Evolutionary conservation across 2,113 vertebrate genomes (phyloP), one percentile per base, ranked within the genome.

Genomic region (Pseudolaguvia tuberculata): DNA sequence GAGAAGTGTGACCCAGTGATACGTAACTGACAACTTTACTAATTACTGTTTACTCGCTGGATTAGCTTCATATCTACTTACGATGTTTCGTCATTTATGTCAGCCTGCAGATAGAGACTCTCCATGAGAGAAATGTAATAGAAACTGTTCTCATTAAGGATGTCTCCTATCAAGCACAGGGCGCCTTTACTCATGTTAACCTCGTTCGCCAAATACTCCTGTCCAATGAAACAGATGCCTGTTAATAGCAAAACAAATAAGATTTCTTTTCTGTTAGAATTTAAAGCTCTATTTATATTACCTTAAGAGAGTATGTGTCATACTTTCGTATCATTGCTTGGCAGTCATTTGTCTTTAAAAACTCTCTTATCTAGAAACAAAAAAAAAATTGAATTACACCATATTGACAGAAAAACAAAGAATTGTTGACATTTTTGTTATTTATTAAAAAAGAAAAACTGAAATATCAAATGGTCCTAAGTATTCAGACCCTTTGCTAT

Each of bases 171-270:
- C 90, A 92, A 91, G 73, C 81, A 85, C 82, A 89, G 25, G 5
- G 89, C 91, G 0, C 87, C 90, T 2, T 80, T 84, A 20, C 90
- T 91, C 83, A 91, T 76, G 70, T 89, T 89, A 0, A 76, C 91
- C 78, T 89, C 89, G 17, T 89, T 89, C 57, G 89, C 81, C 80
- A 92, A 84, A 79, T 91, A 92, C 29, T 91, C 90, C 90, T 92
- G 83, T 79, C 29, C 21, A 51, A 67, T 5, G 23, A 55, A 57
- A 55, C 25, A 75, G 47, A 45, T 11, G 23, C 14, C 29, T 2
- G 31, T 52, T 29, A 35, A 29, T 14, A 35, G 59, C 14, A n/a
- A 76, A 45, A 69, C 31, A 4, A 45, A 25, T 14, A 20, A 8
- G 45, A 3, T 50, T 51, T 12, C n/a, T 17, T 18, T 45, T 27